Percentiles rank a stretch among this genome's conserved stretches.
phyloP scores from a whole-genome alignment of 2,113 vertebrate species.

The Meriones unguiculatus region DNA sequence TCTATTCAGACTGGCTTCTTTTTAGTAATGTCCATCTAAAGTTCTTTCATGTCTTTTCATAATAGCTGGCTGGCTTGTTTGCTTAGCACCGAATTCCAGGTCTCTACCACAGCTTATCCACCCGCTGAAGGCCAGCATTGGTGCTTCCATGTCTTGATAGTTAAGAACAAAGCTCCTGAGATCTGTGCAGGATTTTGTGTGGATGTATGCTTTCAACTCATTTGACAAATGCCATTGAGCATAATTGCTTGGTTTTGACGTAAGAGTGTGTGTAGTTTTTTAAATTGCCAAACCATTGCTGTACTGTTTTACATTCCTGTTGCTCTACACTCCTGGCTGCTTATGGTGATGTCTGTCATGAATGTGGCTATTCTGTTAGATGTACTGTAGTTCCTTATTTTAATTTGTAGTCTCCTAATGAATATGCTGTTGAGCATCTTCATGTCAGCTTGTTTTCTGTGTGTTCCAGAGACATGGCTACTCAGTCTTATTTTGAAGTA shows the following conservation, averaged over 20 bases:
- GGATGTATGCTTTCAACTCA: background rate
- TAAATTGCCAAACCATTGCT: background rate
- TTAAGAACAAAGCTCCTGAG: background rate
- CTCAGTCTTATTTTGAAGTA: background rate
- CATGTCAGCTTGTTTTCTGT: background rate
- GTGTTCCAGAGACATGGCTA: background rate
- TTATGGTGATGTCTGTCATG: background rate
- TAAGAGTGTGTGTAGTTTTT: background rate
- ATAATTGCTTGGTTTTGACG: background rate
- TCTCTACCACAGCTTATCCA: background rate
- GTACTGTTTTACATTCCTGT: background rate
- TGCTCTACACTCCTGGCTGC: background rate
- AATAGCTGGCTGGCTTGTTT: background rate
- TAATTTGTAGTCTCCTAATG: background rate
- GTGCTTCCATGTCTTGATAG: background rate
- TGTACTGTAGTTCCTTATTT: background rate
- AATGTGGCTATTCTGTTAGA: background rate
- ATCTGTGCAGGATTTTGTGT: background rate
- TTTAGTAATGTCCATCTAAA: background rate
- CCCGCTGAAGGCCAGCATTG: background rate
- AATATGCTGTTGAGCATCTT: background rate
- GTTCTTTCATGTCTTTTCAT: background rate
- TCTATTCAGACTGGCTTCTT: background rate
- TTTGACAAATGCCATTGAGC: background rate
- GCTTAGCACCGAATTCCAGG: background rate